Base-by-base conservation (phyloP, 1,140 invertebrate species). In the Dufourea novaeangliae region DNA sequence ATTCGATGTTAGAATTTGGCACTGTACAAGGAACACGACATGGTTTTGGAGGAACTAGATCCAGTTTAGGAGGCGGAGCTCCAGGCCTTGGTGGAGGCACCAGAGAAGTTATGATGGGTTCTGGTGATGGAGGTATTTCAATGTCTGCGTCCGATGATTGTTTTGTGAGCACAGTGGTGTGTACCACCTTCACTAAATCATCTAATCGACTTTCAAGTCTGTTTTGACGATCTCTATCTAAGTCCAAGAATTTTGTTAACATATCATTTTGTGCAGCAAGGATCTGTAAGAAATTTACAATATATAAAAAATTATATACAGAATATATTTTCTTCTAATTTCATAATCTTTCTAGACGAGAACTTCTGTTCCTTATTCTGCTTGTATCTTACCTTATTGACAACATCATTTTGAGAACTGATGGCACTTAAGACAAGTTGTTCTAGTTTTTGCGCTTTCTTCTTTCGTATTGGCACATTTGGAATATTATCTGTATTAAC, bases 361-460 rank as follows among this genome's bases (percentile, higher is more conserved):
- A 4, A 4, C 5, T 50, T 50, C 6, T 50, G 6, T 50, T 50
- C 20, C n/a, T n/a, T 50, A n/a, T 20, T 46, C 5, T 14, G 17
- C 12, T 14, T 44, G 41, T 59, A 80, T 10, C 6, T 37, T 83
- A 93, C 91, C 86, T 92, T 93, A 83, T 92, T 92, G 1, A 93
- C 90, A 11, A 92, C 91, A 82, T 93, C 92, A 66, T 87, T 92
- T 67, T 93, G 92, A 25, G 91, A 92, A 83, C 87, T 92, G 34
- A 93, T 92, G 2, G 92, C 92, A 78, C 78, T 91, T 14, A 92
- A 39, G 76, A 93, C 88, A 11, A 93, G 73, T 25, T 91, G 89
- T 67, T 93, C 92, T 17, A 93, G 37, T 67, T 93, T 93, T 25
- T 92, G 90, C 6, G 86, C 89, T 64, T 91, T 93, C 64, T 93